Base-by-base conservation (phyloP, 2,797 vertebrate species). In the Micropoecilia bifurca region DNA sequence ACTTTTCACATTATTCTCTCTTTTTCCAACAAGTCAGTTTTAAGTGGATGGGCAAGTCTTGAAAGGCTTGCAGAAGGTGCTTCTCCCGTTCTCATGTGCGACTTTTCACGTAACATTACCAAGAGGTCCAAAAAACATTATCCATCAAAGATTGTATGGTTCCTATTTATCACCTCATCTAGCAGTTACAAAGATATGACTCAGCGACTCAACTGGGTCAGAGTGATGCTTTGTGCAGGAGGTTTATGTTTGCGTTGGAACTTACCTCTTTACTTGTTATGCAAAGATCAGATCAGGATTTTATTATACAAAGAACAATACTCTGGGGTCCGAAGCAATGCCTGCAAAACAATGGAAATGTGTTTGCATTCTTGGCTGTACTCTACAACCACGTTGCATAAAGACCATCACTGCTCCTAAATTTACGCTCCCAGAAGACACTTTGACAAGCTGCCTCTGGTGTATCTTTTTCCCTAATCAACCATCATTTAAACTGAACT, bases 401-500 rank as follows among this genome's bases (percentile, higher is more conserved):
- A 50, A 69, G 25, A 73, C 76, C 83, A n/a, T 59, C 41, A 39
- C 48, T 41, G 79, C n/a, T 48, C n/a, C 73, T 41, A 66, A 74
- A 75, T 13, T 28, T 45, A 85, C 72, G 39, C 74, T 83, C 81
- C 57, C 78, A 83, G 55, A 80, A 66, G 78, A 78, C 71, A 57
- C 55, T 69, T 71, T 77, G 75, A 82, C 77, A 87, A 41, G 46
- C 57, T 28, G 43, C 16, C 83, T 72, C 76, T 30, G 30, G 79
- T 78, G 79, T 48, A n/a, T 87, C 74, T 78, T 85, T 84, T 83
- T 74, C 77, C 81, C 61, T 83, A 85, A 90, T 88, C 68, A 86
- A 76, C 78, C 57, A 36, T 78, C 41, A 28, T 88, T 90, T 83
- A 76, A 84, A 87, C 50, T 77, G 55, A 73, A 73, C 63, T 79